Evolutionary conservation across 2,113 vertebrate species (phyloP), one percentile per base, ranked within the genome.

Genomic region (Triplophysa dalaica): DNA sequence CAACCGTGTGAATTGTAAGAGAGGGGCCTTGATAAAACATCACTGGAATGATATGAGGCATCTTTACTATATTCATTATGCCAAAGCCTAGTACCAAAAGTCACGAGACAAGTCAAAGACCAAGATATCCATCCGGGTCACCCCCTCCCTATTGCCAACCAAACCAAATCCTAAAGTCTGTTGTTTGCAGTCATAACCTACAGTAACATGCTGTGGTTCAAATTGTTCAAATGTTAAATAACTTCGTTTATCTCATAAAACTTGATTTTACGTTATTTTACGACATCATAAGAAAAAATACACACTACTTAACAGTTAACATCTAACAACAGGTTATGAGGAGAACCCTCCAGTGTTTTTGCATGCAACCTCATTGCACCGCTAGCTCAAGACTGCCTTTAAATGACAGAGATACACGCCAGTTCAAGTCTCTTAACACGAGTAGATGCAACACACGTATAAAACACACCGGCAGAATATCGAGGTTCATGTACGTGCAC

Each of bases 261-360:
- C 85, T 84, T 89, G 77, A 77, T 85, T 77, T 77, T 78, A 77
- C 80, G 82, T 69, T 84, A 82, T 77, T 84, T 81, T 66, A 83
- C 63, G 67, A 83, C 54, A 82, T 52, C 48, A 80, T 52, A 70
- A 79, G 77, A 70, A 67, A 79, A 83, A 77, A 60, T 76, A 45
- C 61, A 67, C 29, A 77, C 72, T 83, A 81, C 58, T 81, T 82
- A 85, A 85, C 78, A 82, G 78, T 81, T 77, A 85, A 88, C 24
- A 89, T 67, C 83, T 12, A 87, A 86, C 50, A 4, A 70, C 50
- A 38, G 50, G 50, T 78, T 82, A 85, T 78, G 65, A 85, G 83
- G 83, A 79, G 33, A 81, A 82, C 24, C 29, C 43, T 66, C 66
- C 83, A 29, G 19, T 58, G 26, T 8, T 72, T 72, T 26, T 50